phyloP scores from a whole-genome alignment of 2,888 invertebrate genomes.

The Odontomyia ornata region DNA sequence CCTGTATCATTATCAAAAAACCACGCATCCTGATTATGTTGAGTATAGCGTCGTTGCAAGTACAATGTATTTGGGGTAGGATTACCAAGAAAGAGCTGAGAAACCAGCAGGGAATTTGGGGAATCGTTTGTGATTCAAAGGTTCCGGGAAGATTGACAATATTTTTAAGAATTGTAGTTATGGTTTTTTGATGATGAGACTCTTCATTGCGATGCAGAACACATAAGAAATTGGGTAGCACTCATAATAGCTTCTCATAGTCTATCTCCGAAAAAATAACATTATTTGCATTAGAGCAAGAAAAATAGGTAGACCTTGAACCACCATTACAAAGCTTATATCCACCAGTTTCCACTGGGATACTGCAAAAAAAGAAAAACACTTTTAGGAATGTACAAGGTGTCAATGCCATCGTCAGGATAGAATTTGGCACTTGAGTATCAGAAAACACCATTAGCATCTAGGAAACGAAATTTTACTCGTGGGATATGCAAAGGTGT shows the following conservation, averaged over 20 bases:
- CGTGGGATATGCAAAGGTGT: slow-evolving; percentile 35
- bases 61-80: too few relatives aligned
- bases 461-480: slow-evolving; percentile 40
- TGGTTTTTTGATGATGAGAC: too few relatives aligned
- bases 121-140: not conserved
- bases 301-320: too few relatives aligned
- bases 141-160: not conserved
- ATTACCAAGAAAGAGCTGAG: not conserved
- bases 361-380: not conserved
- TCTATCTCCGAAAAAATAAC: too few relatives aligned
- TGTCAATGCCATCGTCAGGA: slow-evolving; percentile 36
- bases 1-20: slow-evolving; percentile 35
- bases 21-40: slow-evolving; percentile 39
- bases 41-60: not conserved
- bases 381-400: slow-evolving; percentile 6
- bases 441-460: slow-evolving; percentile 44
- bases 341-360: slow-evolving; percentile 16
- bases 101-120: not conserved
- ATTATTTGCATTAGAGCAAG: too few relatives aligned
- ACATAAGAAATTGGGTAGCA: too few relatives aligned
- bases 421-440: slow-evolving; percentile 24
- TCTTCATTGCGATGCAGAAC: too few relatives aligned
- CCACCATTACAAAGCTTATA: too few relatives aligned
- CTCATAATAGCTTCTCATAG: too few relatives aligned
- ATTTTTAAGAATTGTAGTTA: too few relatives aligned